Percentiles rank a stretch among this genome's conserved stretches.
Conservation (phyloP, 2,113 vertebrate genomes). For the Saguinus imperator region DNA sequence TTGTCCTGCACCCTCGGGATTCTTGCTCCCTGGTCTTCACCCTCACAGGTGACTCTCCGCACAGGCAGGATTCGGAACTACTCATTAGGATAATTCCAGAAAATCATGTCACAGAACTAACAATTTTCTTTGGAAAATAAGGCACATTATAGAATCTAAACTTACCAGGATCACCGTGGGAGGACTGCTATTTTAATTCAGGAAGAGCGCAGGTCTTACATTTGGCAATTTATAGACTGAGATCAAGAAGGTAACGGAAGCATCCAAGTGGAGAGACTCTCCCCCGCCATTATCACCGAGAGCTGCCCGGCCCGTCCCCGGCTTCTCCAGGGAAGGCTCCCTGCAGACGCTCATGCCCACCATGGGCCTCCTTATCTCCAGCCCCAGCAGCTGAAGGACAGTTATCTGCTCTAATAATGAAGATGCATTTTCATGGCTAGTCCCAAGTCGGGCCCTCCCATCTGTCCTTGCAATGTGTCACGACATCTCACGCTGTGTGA, state of each 20-base stretch:
- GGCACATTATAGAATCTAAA: neutral
- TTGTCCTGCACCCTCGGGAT: neutral
- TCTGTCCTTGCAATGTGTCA: neutral
- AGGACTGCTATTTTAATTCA: neutral
- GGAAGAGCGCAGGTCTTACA: neutral
- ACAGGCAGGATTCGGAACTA: neutral
- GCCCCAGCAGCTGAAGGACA: neutral
- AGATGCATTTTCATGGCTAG: neutral
- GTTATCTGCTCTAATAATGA: neutral
- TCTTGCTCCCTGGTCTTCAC: neutral
- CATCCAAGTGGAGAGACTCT: neutral
- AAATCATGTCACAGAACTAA: neutral
- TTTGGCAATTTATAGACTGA: neutral
- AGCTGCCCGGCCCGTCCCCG: fast-evolving
- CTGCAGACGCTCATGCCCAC: neutral
- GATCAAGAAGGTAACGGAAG: neutral
- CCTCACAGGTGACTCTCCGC: neutral
- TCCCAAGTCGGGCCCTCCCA: neutral
- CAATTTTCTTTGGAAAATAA: neutral
- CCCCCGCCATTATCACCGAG: neutral
- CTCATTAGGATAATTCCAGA: neutral
- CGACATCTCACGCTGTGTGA: neutral
- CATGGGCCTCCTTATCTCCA: neutral
- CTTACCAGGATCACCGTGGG: neutral
- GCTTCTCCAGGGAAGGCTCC: neutral